Percentiles rank a stretch among this genome's conserved stretches.
Conservation (phyloP, 2,888 invertebrate species). For the Apocheima hispidaria region DNA sequence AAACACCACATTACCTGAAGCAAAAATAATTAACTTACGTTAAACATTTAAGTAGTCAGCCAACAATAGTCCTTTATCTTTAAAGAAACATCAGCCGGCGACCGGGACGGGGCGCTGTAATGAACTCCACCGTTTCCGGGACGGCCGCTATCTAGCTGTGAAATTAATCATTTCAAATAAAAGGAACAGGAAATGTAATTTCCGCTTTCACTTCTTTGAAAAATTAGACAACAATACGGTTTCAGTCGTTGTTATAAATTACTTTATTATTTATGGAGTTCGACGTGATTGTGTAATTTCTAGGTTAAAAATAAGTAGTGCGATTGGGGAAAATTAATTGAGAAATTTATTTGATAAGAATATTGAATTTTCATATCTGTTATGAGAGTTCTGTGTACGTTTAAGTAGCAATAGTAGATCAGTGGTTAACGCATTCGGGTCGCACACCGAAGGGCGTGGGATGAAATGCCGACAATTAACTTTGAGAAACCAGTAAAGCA, state of each 20-base stretch:
- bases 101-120: conserved; percentile 13
- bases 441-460: too few relatives aligned
- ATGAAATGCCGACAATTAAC: too few relatives aligned
- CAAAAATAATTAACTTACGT: too few relatives aligned
- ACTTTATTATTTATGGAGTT: conserved; percentile 24
- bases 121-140: conserved; percentile 32
- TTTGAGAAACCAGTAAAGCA: too few relatives aligned
- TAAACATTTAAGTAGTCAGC: conserved; percentile 9
- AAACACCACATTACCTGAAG: too few relatives aligned
- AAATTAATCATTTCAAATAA: conserved; percentile 40
- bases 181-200: conserved; percentile 66
- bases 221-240: conserved; percentile 80
- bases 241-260: conserved; percentile 26
- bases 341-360: not conserved
- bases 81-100: conserved; percentile 2
- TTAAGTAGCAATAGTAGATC: too few relatives aligned
- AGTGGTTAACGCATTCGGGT: too few relatives aligned
- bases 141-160: conserved; percentile 23
- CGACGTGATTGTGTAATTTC: not conserved
- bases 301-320: not conserved
- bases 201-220: conserved; percentile 80
- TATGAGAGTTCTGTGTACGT: too few relatives aligned
- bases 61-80: conserved; percentile 18
- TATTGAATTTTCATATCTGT: too few relatives aligned
- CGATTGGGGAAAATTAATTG: not conserved